Conservation (phyloP, 2,797 vertebrate species). For the Bucorvus abyssinicus region DNA sequence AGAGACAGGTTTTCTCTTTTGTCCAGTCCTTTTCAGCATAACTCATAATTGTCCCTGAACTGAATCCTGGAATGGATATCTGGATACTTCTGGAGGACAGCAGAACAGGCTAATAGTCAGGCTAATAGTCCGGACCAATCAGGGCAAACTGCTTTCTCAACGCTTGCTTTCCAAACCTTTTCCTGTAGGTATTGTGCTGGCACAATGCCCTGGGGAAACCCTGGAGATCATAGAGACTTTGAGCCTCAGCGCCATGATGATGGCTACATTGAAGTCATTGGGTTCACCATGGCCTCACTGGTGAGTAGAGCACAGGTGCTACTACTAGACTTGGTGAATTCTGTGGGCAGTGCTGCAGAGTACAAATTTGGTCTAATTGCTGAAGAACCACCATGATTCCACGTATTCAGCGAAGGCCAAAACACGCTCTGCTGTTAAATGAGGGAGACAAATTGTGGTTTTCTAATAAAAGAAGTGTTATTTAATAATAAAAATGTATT, state of each 20-base stretch:
- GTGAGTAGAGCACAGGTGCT: conserved; percentile 72
- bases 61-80: neutral
- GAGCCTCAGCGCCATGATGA: conserved; percentile 98
- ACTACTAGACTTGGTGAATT: too few relatives aligned
- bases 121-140: neutral
- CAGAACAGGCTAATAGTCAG: neutral
- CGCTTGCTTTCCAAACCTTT: neutral
- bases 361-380: neutral
- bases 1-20: neutral
- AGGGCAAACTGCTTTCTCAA: neutral
- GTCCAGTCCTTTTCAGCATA: neutral
- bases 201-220: conserved; percentile 99
- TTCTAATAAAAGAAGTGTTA: neutral
- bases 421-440: neutral
- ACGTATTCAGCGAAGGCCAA: neutral
- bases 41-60: neutral
- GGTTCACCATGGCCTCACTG: conserved; percentile 98
- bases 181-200: conserved; percentile 93
- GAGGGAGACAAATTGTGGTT: neutral
- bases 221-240: conserved; percentile 95
- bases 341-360: accelerated
- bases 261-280: conserved; percentile 97
- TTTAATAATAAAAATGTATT: neutral
- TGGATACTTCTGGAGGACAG: neutral
- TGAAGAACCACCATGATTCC: neutral